These are phyloP conservation scores for Danio jaintianensis DNA, from an alignment of 2,797 vertebrate species.

Conservation along the genomic window DNA sequence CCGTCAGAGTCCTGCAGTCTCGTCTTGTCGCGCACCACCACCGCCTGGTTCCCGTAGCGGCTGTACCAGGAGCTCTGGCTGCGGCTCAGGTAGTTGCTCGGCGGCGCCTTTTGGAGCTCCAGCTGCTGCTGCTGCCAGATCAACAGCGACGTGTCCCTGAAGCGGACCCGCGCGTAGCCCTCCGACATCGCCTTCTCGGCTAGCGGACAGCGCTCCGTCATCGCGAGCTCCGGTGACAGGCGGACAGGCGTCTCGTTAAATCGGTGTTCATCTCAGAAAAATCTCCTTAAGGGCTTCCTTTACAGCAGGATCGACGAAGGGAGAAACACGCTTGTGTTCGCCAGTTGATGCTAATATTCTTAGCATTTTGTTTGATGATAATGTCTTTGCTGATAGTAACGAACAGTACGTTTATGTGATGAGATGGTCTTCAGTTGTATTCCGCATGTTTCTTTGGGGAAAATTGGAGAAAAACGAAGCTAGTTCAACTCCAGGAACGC, in stretches of 20 bases:
- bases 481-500: constrained; percentile 1
- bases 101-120: constrained; percentile 75
- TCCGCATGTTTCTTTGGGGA: not conserved
- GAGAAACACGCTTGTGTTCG: not conserved
- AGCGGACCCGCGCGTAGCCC: constrained; percentile 74
- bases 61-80: constrained; percentile 91
- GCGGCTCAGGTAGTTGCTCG: constrained; percentile 86
- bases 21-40: constrained; percentile 74
- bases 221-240: not conserved
- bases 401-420: not conserved
- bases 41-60: constrained; percentile 76
- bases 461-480: not conserved
- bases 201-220: constrained; percentile 52
- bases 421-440: not conserved
- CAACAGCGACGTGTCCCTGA: constrained; percentile 87
- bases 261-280: not conserved
- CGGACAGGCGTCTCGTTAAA: not conserved
- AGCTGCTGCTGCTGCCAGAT: constrained; percentile 94
- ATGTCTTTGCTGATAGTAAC: not conserved
- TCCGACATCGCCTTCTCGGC: constrained; percentile 62
- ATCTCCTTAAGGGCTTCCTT: not conserved
- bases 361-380: not conserved
- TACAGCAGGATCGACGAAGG: not conserved
- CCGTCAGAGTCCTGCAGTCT: constrained; percentile 13
- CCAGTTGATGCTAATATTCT: not conserved